Evolutionary conservation across 92 coral and sea anemone genomes (phyloP).

Genomic region (Hydrozoanthus gracilis): DNA sequence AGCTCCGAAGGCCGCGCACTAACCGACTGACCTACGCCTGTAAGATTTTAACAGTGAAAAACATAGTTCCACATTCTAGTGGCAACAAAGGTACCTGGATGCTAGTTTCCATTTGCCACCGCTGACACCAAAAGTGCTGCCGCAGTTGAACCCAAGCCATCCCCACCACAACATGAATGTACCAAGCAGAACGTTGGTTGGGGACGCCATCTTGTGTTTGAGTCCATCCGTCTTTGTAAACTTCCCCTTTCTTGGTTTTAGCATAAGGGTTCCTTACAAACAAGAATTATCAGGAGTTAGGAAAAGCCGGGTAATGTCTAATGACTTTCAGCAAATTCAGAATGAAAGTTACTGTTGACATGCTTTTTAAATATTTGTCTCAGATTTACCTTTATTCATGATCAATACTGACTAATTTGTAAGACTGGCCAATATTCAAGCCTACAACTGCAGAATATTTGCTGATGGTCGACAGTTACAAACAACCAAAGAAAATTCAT

Average conservation of each 20-base stretch:
- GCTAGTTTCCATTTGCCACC: conserved; percentile 97
- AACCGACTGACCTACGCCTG: not conserved
- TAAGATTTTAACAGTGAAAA: not conserved
- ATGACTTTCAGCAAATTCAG: no score
- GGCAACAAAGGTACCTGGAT: conserved; percentile 66
- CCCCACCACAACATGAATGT: conserved; percentile 99
- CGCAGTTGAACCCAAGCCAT: conserved; percentile 99
- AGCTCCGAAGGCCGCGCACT: no score
- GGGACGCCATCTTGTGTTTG: conserved; percentile 84
- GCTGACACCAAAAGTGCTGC: conserved; percentile 95
- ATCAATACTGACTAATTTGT: no score
- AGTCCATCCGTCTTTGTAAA: conserved; percentile 60
- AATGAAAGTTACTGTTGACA: no score
- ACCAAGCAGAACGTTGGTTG: conserved; percentile 91
- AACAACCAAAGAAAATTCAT: no score
- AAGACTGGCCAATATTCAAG: no score
- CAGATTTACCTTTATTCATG: no score
- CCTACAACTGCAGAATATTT: no score
- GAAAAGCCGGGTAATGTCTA: not conserved
- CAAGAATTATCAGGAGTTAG: not conserved
- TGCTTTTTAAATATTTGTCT: no score
- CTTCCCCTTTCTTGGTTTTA: conserved; percentile 82
- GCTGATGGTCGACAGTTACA: no score
- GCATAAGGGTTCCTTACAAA: conserved; percentile 61
- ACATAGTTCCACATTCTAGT: not conserved